phyloP scores from a whole-genome alignment of 2,113 vertebrate genomes.

The Mustelus asterias region DNA sequence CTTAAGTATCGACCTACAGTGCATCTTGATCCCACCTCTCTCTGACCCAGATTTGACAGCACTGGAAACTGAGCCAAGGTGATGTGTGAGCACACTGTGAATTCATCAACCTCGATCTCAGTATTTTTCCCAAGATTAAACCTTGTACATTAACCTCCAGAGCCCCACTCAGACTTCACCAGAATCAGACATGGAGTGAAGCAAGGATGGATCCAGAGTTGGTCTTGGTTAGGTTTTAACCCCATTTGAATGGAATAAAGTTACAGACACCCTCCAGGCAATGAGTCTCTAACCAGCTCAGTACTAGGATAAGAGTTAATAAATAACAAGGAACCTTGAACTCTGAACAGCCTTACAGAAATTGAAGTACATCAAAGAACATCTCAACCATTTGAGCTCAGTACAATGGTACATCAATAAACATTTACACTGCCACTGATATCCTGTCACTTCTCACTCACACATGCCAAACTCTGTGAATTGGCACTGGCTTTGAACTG shows the following conservation, averaged over 20 bases:
- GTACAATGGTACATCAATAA: neutral
- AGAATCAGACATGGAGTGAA: neutral
- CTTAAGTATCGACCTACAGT: neutral
- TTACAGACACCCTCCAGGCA: neutral
- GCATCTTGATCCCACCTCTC: neutral
- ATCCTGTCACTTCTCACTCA: neutral
- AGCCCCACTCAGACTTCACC: neutral
- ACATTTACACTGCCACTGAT: neutral
- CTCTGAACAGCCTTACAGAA: neutral
- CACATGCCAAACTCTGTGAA: neutral
- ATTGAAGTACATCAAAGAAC: neutral
- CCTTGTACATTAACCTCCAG: neutral
- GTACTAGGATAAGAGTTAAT: neutral
- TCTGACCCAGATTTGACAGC: neutral
- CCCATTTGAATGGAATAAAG: neutral
- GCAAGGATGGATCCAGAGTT: neutral
- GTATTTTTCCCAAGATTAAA: neutral
- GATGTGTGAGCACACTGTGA: too few species aligned
- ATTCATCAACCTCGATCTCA: neutral
- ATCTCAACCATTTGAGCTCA: neutral
- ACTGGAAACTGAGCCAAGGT: neutral
- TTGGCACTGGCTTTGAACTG: neutral
- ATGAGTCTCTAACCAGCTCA: neutral
- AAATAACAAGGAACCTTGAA: constrained; percentile 21
- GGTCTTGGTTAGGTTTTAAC: neutral